Base-by-base conservation (phyloP, 2,888 invertebrate genomes). In the Heterodera filipjevi region DNA sequence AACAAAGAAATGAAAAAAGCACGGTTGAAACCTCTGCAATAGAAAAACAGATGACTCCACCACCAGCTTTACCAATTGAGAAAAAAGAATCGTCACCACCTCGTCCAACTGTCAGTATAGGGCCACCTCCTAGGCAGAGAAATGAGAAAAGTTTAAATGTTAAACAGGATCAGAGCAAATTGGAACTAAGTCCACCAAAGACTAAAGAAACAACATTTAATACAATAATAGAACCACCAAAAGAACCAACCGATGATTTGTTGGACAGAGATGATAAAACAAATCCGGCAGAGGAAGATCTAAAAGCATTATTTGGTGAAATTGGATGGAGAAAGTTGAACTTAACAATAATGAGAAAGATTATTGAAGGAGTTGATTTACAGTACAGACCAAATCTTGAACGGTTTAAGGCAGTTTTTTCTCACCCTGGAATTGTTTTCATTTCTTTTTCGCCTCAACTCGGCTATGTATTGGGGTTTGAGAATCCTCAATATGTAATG, bases 391-490 rank as follows among this genome's bases (percentile, higher is more conserved):
- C 14, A 0, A 39, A 73, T 27, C 49, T 73, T 73, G n/a, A 73
- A 73, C 73, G 73, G 2, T 73, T 73, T 14, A 32, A 73, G 49
- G 14, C 35, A 12, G 27, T 35, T 64, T 73, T 73, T 27, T 10
- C n/a, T 0, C 46, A 44, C 3, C 49, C 49, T 1, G 5, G 39
- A 35, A 73, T 73, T 35, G 35, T 22, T 22, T 73, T 64, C 14
- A n/a, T 73, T 12, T 73, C 73, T 1, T 73, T 73, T 22, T 46
- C 73, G n/a, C 49, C 49, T 14, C 73, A 73, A 35, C 73, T 73
- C 27, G 73, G 73, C 3, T 73, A 73, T 14, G 73, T 73, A 12
- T 14, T 73, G 64, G 73, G 73, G 0, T 73, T 73, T 73, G 73
- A 73, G 49, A 73, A 73, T n/a, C 16, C 73, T 2, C 33, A 73